Evolutionary conservation across 2,113 vertebrate species (phyloP), one percentile per base, ranked within the genome.

Genomic region (Microtus richardsoni): DNA sequence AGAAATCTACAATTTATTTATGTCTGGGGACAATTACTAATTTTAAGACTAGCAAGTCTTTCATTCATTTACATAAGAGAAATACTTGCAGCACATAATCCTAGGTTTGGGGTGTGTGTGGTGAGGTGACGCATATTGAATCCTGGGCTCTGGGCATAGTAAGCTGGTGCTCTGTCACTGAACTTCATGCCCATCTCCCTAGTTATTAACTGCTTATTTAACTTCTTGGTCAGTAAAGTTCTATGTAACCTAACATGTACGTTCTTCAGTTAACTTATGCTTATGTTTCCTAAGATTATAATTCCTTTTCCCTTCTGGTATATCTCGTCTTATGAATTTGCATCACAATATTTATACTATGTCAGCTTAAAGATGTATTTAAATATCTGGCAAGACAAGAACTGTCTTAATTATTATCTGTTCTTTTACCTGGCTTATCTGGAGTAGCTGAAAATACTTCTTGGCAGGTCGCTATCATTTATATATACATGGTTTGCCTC

Each of bases 21-120:
- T 79, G 52, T 73, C 73, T 41, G 21, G 26, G 30, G 24, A 54
- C 75, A 47, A 83, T 89, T 88, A 84, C 7, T 49, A 49, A 49
- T 92, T 92, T 89, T 60, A 83, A 64, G 66, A 64, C 73, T 64
- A 85, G n/a, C 58, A 88, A 91, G 44, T 83, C 44, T 39, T 39
- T 49, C 11, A 54, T n/a, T 4, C 30, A 74, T 74, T 92, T 58
- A 41, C 4, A 54, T 36, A 41, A 71, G 13, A 88, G 60, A 60
- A 92, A 89, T 84, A 66, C 41, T 92, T 88, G 16, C 22, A 58
- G 47, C 3, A 17, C 24, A 49, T 54, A 84, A 68, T 41, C 22
- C 14, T 30, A 41, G 24, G 36, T 21, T 24, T 74, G 24, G n/a
- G 17, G 36, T 28, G 9, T 89, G 22, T 41, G 47, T 58, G n/a